These are phyloP conservation scores for Crocallis elinguaria DNA, from an alignment of 2,888 invertebrate genomes.

Conservation along the genomic window DNA sequence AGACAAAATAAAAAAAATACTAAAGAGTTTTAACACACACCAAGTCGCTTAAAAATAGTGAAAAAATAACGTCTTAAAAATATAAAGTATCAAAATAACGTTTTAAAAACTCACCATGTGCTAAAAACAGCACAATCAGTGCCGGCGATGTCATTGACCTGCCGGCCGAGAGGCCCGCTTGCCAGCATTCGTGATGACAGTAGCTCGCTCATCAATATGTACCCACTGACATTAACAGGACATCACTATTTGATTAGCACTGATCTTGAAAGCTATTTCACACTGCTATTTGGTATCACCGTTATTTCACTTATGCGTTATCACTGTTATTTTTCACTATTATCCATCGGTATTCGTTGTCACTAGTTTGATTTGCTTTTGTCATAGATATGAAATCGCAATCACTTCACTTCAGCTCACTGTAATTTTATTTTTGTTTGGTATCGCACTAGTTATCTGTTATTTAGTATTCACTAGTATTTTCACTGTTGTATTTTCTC, in stretches of 20 bases:
- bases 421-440: background rate
- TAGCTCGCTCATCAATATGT: constrained; percentile 43
- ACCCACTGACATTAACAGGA: constrained; percentile 3
- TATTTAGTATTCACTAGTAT: background rate
- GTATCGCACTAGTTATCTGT: background rate
- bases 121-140: constrained; percentile 66
- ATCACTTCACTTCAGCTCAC: background rate
- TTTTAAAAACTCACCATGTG: constrained; percentile 66
- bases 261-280: too few relatives aligned
- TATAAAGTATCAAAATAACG: background rate
- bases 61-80: background rate
- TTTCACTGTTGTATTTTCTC: constrained; percentile 2
- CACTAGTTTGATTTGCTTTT: background rate
- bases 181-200: constrained; percentile 67
- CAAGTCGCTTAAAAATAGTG: too few relatives aligned
- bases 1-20: too few relatives aligned
- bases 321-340: background rate
- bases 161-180: constrained; percentile 68
- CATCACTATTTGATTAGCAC: constrained; percentile 7
- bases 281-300: constrained; percentile 1
- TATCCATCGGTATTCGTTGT: background rate
- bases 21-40: too few relatives aligned
- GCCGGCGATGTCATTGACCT: constrained; percentile 81
- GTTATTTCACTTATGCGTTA: constrained; percentile 1
- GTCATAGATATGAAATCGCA: background rate